Conservation (phyloP, 2,888 invertebrate species). For the Drosophila meridionalis region DNA sequence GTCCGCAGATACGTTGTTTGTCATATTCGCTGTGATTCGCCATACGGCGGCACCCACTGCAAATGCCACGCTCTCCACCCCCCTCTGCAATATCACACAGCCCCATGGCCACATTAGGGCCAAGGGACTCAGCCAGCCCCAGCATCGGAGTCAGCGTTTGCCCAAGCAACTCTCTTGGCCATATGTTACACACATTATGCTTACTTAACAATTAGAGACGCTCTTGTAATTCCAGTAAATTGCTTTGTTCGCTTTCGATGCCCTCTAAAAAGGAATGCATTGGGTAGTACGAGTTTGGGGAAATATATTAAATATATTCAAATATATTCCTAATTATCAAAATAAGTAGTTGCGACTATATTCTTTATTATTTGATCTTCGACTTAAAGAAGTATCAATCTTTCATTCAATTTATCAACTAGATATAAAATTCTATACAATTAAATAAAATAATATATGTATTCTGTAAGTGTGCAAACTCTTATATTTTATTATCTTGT, state of each 20-base stretch:
- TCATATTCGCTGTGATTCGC: constrained; percentile 46
- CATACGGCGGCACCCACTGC: constrained; percentile 8
- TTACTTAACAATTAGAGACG: constrained; percentile 77
- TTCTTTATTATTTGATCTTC: not conserved
- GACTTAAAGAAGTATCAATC: not conserved
- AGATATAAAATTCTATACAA: no score
- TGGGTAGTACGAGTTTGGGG: not conserved
- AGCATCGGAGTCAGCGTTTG: constrained; percentile 32
- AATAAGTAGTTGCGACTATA: no score
- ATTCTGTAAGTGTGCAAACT: not conserved
- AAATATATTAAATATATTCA: no score
- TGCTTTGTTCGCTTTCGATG: constrained; percentile 61
- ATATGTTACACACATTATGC: constrained; percentile 75
- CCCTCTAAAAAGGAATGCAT: not conserved
- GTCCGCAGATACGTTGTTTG: constrained; percentile 27
- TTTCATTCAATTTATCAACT: no score
- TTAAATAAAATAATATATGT: not conserved
- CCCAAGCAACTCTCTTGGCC: constrained; percentile 55
- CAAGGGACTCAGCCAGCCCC: constrained; percentile 20
- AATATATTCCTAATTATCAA: no score
- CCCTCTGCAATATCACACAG: constrained; percentile 14
- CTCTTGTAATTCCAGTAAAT: constrained; percentile 72
- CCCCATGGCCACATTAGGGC: constrained; percentile 20
- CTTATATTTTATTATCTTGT: no score
- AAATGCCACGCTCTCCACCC: not conserved